phyloP scores from a whole-genome alignment of 2,113 vertebrate species.

The Macquaria australasica region DNA sequence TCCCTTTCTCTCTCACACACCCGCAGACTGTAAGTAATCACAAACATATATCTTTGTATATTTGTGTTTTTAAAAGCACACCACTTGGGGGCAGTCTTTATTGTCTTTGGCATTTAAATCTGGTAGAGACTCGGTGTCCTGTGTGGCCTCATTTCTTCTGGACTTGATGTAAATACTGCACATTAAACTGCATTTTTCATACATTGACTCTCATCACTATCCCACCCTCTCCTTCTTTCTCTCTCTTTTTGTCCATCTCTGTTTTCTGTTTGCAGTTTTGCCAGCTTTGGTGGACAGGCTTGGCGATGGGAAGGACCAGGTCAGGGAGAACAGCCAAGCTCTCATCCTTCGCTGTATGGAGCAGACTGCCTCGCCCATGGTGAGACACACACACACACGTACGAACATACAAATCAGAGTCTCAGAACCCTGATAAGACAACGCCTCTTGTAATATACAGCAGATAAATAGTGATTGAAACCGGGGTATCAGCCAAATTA shows the following conservation, averaged over 20 bases:
- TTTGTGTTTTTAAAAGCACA: conserved; percentile 18
- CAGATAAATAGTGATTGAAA: background rate
- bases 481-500: background rate
- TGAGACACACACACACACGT: conserved; percentile 75
- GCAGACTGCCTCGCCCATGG: conserved; percentile 90
- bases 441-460: background rate
- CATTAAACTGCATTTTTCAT: conserved; percentile 30
- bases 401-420: background rate
- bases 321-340: conserved; percentile 94
- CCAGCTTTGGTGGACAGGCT: conserved; percentile 93
- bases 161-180: background rate
- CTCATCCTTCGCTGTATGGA: conserved; percentile 93
- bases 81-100: conserved; percentile 67
- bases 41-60: background rate
- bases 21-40: background rate
- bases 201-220: background rate
- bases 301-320: conserved; percentile 96
- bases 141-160: conserved; percentile 15
- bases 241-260: background rate
- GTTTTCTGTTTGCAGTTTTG: conserved; percentile 83
- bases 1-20: background rate
- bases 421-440: background rate
- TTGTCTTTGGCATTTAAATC: conserved; percentile 23
- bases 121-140: background rate
- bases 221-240: background rate